Percentiles rank a stretch among this genome's conserved stretches.
phyloP scores from a whole-genome alignment of 2,888 invertebrate genomes.

The Mechanitis mazaeus region DNA sequence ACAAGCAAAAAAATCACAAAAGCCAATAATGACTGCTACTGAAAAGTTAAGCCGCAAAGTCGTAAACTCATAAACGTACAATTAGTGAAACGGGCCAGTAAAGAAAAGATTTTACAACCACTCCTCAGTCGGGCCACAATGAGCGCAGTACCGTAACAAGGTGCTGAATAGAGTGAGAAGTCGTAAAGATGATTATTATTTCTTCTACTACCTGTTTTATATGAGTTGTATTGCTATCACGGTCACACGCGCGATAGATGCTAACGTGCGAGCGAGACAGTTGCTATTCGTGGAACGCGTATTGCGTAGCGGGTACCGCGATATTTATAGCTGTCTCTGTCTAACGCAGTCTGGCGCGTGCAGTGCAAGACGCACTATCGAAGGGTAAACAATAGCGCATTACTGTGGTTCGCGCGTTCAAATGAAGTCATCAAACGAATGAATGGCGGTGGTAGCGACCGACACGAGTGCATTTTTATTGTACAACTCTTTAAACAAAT shows the following conservation, averaged over 20 bases:
- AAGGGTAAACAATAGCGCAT: constrained; percentile 77
- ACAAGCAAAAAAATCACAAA: constrained; percentile 46
- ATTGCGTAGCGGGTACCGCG: constrained; percentile 46
- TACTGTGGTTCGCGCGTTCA: constrained; percentile 71
- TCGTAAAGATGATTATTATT: constrained; percentile 79
- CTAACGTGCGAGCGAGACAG: constrained; percentile 53
- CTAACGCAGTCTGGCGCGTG: constrained; percentile 66
- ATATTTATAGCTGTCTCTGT: constrained; percentile 54
- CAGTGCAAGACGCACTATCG: constrained; percentile 72
- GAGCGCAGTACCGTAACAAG: constrained; percentile 77
- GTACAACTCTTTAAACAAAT: constrained; percentile 68
- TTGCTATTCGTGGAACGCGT: constrained; percentile 50
- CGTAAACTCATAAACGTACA: constrained; percentile 77
- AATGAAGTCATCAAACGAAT: constrained; percentile 77
- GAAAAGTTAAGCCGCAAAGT: constrained; percentile 71
- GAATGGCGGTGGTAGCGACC: constrained; percentile 65
- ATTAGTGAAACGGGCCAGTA: constrained; percentile 75
- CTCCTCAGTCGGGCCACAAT: constrained; percentile 72
- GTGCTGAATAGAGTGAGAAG: constrained; percentile 79
- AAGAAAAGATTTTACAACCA: constrained; percentile 77
- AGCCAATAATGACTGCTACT: constrained; percentile 61
- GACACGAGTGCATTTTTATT: constrained; percentile 72
- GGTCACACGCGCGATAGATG: constrained; percentile 41
- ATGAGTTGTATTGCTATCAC: constrained; percentile 62
- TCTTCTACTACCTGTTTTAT: constrained; percentile 78